Conservation (phyloP, 2,888 invertebrate species). For the Leptarthrus brevirostris region DNA sequence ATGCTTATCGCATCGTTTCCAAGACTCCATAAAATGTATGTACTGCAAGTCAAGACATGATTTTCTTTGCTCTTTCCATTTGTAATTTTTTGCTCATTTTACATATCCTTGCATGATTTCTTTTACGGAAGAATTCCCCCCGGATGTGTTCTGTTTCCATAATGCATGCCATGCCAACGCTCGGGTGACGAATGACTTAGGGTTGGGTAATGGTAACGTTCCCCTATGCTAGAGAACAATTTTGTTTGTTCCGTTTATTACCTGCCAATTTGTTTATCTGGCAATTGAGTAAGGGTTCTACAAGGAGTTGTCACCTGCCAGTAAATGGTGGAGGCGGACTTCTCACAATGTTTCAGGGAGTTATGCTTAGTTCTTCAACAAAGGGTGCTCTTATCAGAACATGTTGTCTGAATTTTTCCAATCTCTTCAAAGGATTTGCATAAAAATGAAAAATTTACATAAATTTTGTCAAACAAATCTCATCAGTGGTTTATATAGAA, state of each 20-base stretch:
- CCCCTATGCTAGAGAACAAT: conserved; percentile 5
- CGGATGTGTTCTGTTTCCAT: conserved; percentile 32
- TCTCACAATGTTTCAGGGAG: too few species aligned
- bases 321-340: too few species aligned
- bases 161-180: conserved; percentile 3
- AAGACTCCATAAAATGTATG: not conserved
- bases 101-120: conserved; percentile 25
- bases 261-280: conserved; percentile 46
- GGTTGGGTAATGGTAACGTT: conserved; percentile 1
- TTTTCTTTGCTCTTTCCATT: conserved; percentile 42
- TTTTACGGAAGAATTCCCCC: not conserved
- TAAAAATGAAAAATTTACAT: too few species aligned
- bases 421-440: too few species aligned
- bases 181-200: conserved; percentile 23
- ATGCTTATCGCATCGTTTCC: too few species aligned
- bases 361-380: too few species aligned
- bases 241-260: conserved; percentile 44
- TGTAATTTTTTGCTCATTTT: conserved; percentile 43
- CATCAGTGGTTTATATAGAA: too few species aligned
- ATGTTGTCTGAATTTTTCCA: too few species aligned
- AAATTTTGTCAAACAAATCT: too few species aligned
- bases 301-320: too few species aligned
- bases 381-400: too few species aligned
- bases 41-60: conserved; percentile 27
- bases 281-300: conserved; percentile 25